A percentile compares a stretch with the other conserved stretches of the same genome.
These are phyloP conservation scores for Deilephila elpenor DNA, from an alignment of 2,888 invertebrate genomes.

Conservation along the genomic window DNA sequence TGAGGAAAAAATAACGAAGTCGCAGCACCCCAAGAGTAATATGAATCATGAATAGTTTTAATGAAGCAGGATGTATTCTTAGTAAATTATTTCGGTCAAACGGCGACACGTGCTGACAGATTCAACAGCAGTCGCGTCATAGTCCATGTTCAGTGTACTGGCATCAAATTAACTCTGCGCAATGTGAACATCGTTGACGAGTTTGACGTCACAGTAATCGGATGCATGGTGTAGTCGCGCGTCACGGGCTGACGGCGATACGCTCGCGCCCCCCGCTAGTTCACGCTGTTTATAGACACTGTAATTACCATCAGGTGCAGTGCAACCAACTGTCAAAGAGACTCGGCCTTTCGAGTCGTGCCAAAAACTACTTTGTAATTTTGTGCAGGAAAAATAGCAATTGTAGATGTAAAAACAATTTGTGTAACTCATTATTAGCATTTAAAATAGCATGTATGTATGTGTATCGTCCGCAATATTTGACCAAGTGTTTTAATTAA, in stretches of 20 bases:
- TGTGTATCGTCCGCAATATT: no score
- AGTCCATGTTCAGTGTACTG: background rate
- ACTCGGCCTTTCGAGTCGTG: slow-evolving; percentile 14
- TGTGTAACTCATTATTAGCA: no score
- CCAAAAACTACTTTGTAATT: slow-evolving; percentile 10
- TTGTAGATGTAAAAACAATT: no score
- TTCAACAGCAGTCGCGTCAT: background rate
- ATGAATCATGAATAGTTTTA: no score
- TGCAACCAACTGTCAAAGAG: background rate
- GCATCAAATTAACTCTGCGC: background rate
- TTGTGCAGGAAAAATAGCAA: background rate
- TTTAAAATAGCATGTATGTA: no score
- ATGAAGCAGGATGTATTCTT: no score
- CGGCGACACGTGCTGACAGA: background rate
- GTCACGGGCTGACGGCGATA: background rate
- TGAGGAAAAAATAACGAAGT: no score
- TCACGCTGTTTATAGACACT: slow-evolving; percentile 18
- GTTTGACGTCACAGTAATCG: slow-evolving; percentile 10
- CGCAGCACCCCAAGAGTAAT: no score
- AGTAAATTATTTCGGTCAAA: no score
- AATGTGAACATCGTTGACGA: background rate
- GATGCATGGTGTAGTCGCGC: background rate
- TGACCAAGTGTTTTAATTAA: no score
- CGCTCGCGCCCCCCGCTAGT: background rate
- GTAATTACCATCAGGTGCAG: slow-evolving; percentile 19